Percentiles rank a stretch among this genome's conserved stretches.
Conservation (phyloP, 2,888 invertebrate species). For the Leptopterna dolabrata region DNA sequence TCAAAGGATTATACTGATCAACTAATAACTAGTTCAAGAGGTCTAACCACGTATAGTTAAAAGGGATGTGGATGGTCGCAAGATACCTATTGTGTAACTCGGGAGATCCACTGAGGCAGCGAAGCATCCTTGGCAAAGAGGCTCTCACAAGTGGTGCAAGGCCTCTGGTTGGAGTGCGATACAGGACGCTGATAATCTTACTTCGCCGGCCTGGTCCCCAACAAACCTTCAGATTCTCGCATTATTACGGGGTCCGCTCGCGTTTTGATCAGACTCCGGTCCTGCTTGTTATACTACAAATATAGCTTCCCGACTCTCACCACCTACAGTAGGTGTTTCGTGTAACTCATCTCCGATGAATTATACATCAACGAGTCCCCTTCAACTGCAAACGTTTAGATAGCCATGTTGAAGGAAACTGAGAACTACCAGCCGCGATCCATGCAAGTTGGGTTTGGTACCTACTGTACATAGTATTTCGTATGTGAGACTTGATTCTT, state of each 20-base stretch:
- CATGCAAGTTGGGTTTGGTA: neutral
- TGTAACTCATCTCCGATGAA: slow-evolving; percentile 13
- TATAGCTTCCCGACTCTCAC: neutral
- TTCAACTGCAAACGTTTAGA: neutral
- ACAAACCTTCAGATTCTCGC: neutral
- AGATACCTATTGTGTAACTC: neutral
- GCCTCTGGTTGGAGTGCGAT: neutral
- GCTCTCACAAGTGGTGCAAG: slow-evolving; percentile 26
- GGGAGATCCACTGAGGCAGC: neutral
- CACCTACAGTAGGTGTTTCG: neutral
- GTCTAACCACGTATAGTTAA: neutral
- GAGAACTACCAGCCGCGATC: neutral
- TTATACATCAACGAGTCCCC: neutral
- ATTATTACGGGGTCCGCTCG: neutral
- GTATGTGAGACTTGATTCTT: too few species aligned
- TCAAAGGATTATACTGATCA: neutral
- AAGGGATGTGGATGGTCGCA: neutral
- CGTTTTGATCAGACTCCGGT: neutral
- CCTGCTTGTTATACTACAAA: neutral
- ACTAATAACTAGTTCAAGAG: neutral
- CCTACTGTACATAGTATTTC: too few species aligned
- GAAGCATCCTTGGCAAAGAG: neutral
- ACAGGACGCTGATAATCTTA: neutral
- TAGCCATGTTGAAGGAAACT: neutral
- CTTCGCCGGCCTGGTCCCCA: neutral